These are phyloP conservation scores for Coracopsis vasa DNA, from an alignment of 2,113 vertebrate genomes.

Conservation along the genomic window DNA sequence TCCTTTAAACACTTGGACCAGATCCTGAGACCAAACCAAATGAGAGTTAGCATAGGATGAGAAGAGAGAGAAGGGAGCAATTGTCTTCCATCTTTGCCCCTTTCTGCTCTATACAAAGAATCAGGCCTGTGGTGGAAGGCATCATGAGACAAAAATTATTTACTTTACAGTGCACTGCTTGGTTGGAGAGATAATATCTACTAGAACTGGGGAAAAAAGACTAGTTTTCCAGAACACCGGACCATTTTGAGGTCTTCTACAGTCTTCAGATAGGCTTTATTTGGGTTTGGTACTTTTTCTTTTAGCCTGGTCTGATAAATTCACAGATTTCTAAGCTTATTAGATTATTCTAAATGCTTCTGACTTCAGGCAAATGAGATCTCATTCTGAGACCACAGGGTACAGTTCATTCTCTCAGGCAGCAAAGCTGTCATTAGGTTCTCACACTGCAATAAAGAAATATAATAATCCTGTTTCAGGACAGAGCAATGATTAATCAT, in stretches of 20 bases:
- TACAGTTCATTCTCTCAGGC: neutral
- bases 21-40: neutral
- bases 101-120: neutral
- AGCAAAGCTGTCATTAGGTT: conserved; percentile 6
- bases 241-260: neutral
- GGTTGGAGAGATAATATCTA: neutral
- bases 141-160: neutral
- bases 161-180: neutral
- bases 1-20: neutral
- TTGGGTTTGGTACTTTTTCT: neutral
- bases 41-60: neutral
- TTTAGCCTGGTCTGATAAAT: neutral
- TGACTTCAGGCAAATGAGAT: neutral
- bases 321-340: neutral
- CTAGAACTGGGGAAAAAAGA: neutral
- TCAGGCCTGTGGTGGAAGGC: neutral
- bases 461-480: neutral
- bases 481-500: neutral
- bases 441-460: neutral
- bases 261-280: neutral
- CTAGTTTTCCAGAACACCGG: neutral
- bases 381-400: neutral
- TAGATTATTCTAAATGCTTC: conserved; percentile 2
- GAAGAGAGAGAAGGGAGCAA: neutral
- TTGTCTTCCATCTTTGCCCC: neutral